Percentiles rank a stretch among this genome's conserved stretches.
Evolutionary conservation across 2,888 invertebrate genomes (phyloP).

Genomic region (Agrilus mali): DNA sequence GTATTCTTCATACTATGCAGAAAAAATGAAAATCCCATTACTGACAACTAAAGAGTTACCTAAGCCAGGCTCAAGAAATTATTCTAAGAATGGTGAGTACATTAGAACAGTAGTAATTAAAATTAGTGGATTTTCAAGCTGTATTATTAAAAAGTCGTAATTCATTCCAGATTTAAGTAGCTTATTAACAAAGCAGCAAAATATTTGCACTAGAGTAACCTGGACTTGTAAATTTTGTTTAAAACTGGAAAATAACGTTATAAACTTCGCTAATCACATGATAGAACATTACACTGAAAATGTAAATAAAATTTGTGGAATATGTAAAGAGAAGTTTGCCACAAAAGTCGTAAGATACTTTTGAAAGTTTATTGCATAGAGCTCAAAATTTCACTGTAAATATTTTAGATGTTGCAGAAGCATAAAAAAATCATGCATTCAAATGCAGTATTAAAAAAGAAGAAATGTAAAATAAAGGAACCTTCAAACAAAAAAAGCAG

Average conservation of each 20-base stretch:
- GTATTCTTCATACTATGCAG: conserved; percentile 46
- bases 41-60: neutral
- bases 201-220: conserved; percentile 24
- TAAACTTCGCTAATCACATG: conserved; percentile 33
- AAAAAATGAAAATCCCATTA: conserved; percentile 30
- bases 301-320: conserved; percentile 20
- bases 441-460: neutral
- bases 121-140: neutral
- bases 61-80: neutral
- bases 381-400: conserved; percentile 1
- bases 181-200: conserved; percentile 23
- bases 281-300: conserved; percentile 30
- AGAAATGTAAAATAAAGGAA: conserved; percentile 1
- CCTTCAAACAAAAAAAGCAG: neutral
- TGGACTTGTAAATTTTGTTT: conserved; percentile 37
- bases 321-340: conserved; percentile 22
- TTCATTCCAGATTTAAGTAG: conserved; percentile 12
- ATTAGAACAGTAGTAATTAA: conserved; percentile 1
- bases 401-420: conserved; percentile 17
- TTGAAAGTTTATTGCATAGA: neutral
- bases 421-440: conserved; percentile 19
- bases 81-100: neutral
- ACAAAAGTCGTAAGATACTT: conserved; percentile 16
- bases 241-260: conserved; percentile 27
- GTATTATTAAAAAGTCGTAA: neutral